Evolutionary conservation across 2,113 vertebrate species (phyloP).

Genomic region (Nothoprocta perdicaria): DNA sequence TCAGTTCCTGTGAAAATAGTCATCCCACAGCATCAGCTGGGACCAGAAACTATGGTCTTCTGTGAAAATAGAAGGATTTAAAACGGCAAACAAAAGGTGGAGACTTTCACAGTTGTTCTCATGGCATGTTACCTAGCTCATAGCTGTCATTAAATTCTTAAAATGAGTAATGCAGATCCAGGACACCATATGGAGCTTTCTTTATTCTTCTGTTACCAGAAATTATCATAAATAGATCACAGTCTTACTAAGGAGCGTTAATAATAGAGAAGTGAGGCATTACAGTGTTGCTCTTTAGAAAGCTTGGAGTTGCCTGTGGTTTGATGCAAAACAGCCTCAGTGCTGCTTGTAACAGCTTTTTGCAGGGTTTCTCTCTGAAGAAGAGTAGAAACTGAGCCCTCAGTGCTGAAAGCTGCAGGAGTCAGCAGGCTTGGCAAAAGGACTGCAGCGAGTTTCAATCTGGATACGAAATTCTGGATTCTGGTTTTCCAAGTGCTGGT

Average conservation of each 20-base stretch:
- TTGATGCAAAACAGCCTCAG: neutral
- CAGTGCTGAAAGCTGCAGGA: conserved; percentile 84
- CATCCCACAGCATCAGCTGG: no score
- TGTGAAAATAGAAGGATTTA: neutral
- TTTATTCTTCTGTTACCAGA: neutral
- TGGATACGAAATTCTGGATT: neutral
- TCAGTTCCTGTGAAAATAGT: neutral
- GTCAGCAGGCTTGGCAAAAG: conserved; percentile 82
- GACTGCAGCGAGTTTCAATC: neutral
- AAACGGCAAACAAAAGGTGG: neutral
- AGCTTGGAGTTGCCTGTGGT: neutral
- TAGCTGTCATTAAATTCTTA: neutral
- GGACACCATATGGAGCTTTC: neutral
- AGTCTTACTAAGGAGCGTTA: neutral
- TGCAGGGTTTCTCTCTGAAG: conserved; percentile 35
- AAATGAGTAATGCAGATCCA: neutral
- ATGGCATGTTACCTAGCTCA: neutral
- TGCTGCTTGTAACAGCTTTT: neutral
- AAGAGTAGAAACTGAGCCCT: conserved; percentile 14
- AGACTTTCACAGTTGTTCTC: neutral
- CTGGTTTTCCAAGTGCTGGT: neutral
- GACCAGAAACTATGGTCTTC: neutral
- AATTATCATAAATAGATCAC: neutral
- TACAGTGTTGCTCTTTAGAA: neutral
- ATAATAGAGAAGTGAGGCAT: neutral